Evolutionary conservation across 2,113 vertebrate genomes (phyloP).

Genomic region (Pholis gunnellus): DNA sequence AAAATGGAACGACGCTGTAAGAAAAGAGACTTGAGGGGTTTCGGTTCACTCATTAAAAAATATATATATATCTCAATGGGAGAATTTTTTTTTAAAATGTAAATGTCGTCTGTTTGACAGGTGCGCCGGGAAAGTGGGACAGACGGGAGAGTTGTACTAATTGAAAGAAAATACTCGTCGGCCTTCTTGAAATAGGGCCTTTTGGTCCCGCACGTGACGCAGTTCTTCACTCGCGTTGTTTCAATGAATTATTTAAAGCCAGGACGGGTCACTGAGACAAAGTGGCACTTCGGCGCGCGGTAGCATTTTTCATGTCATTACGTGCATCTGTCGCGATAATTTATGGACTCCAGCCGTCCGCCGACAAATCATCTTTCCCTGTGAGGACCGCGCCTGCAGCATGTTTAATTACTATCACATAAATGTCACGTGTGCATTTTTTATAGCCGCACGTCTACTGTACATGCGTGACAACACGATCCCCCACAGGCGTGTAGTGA

Average conservation of each 20-base stretch:
- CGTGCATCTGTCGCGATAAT: slow-evolving; percentile 46
- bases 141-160: slow-evolving; percentile 62
- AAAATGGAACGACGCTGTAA: slow-evolving; percentile 66
- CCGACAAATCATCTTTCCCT: slow-evolving; percentile 44
- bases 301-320: slow-evolving; percentile 46
- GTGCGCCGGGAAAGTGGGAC: slow-evolving; percentile 55
- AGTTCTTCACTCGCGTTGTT: slow-evolving; percentile 42
- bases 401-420: slow-evolving; percentile 59
- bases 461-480: slow-evolving; percentile 24
- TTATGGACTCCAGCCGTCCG: background rate
- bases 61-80: slow-evolving; percentile 66
- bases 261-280: slow-evolving; percentile 48
- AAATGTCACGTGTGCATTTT: slow-evolving; percentile 46
- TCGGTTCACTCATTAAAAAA: slow-evolving; percentile 70
- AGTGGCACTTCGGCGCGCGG: slow-evolving; percentile 26
- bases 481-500: slow-evolving; percentile 3
- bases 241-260: slow-evolving; percentile 51
- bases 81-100: slow-evolving; percentile 68
- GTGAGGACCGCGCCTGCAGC: background rate
- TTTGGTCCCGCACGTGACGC: slow-evolving; percentile 23
- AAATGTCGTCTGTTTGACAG: slow-evolving; percentile 77
- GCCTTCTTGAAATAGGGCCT: slow-evolving; percentile 36
- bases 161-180: slow-evolving; percentile 71
- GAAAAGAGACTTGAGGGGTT: slow-evolving; percentile 66
- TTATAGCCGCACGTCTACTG: slow-evolving; percentile 16